phyloP scores from a whole-genome alignment of 2,888 invertebrate species.

The Drosophila gaucha region DNA sequence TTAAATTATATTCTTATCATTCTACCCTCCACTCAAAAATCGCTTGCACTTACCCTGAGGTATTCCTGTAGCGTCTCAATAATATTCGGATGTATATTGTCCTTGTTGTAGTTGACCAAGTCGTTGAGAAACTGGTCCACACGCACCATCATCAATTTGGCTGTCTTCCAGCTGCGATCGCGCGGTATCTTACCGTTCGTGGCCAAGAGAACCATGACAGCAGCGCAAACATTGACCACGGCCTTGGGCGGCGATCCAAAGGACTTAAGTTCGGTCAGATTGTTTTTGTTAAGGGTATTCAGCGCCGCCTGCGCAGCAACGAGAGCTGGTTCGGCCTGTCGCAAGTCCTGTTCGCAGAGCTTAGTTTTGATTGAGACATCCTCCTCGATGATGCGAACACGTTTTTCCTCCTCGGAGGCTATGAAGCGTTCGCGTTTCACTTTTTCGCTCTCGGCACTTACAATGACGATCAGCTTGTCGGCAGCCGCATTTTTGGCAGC shows the following conservation, averaged over 20 bases:
- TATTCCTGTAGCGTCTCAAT: conserved; percentile 89
- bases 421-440: conserved; percentile 94
- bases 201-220: conserved; percentile 94
- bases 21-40: neutral
- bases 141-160: conserved; percentile 95
- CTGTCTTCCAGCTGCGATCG: conserved; percentile 97
- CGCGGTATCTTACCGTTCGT: conserved; percentile 94
- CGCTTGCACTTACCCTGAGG: conserved; percentile 68
- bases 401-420: conserved; percentile 94
- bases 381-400: conserved; percentile 95
- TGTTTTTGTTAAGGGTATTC: conserved; percentile 97
- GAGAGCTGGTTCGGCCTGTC: conserved; percentile 96
- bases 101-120: conserved; percentile 95
- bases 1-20: neutral
- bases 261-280: conserved; percentile 96
- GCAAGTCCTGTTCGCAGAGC: conserved; percentile 95
- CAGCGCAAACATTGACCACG: conserved; percentile 94
- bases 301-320: conserved; percentile 91
- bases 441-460: conserved; percentile 95
- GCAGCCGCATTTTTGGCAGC: conserved; percentile 96
- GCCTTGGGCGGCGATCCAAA: conserved; percentile 97
- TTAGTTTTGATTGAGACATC: conserved; percentile 94
- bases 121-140: conserved; percentile 94
- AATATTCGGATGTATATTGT: conserved; percentile 95
- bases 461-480: conserved; percentile 94